Evolutionary conservation across 2,797 vertebrate genomes (phyloP).

Genomic region (Clarias pachynema): DNA sequence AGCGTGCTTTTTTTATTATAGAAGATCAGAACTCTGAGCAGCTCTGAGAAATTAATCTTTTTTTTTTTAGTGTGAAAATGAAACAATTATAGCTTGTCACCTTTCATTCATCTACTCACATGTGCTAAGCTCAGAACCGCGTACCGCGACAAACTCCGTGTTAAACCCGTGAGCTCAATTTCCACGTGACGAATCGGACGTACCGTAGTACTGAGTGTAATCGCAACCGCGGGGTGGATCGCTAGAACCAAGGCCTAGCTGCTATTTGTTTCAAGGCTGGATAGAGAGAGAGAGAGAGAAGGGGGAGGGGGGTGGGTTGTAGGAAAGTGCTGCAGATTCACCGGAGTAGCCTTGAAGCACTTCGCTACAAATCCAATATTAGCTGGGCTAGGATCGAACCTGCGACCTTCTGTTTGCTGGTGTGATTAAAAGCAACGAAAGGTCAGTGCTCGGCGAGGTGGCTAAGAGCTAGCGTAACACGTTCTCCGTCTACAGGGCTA

Average conservation of each 20-base stretch:
- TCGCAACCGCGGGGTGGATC: not conserved
- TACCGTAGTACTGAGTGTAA: not conserved
- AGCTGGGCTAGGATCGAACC: conserved; percentile 12
- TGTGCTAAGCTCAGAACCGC: not conserved
- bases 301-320: not conserved
- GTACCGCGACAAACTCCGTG: not conserved
- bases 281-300: not conserved
- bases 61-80: not conserved
- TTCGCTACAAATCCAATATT: conserved; percentile 25
- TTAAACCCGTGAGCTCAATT: not conserved
- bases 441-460: not conserved
- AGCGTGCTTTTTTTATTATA: not conserved
- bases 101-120: not conserved
- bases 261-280: not conserved
- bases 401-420: conserved; percentile 21
- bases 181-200: not conserved
- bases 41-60: not conserved
- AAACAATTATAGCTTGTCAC: conserved; percentile 6
- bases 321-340: not conserved
- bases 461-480: not conserved
- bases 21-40: not conserved
- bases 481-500: not conserved
- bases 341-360: conserved; percentile 10
- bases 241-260: not conserved
- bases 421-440: conserved; percentile 38